These are phyloP conservation scores for Himalopsyche japonica DNA, from an alignment of 2,888 invertebrate genomes.

Conservation along the genomic window DNA sequence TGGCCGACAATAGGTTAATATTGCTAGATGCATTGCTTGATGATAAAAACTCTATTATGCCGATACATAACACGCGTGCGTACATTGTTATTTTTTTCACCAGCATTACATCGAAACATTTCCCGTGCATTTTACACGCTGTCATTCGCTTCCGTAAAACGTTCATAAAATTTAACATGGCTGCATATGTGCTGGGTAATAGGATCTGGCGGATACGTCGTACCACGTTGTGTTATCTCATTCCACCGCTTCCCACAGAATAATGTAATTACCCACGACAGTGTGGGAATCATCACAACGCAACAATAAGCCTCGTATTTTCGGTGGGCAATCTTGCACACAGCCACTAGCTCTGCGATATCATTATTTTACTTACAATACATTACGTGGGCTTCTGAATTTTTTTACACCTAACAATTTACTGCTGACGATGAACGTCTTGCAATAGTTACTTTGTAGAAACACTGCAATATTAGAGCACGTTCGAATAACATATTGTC, in stretches of 20 bases:
- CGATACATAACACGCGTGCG: too few relatives aligned
- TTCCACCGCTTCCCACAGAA: constrained; percentile 24
- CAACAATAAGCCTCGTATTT: not conserved
- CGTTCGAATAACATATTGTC: too few relatives aligned
- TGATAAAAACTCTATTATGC: too few relatives aligned
- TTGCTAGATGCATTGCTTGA: too few relatives aligned
- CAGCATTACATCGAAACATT: too few relatives aligned
- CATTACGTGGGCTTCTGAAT: not conserved
- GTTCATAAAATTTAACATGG: not conserved
- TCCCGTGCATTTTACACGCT: not conserved
- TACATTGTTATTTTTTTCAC: too few relatives aligned
- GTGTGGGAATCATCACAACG: constrained; percentile 29
- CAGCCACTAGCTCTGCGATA: not conserved
- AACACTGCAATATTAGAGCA: too few relatives aligned
- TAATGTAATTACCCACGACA: not conserved
- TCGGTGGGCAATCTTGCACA: constrained; percentile 10
- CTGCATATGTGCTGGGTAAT: not conserved
- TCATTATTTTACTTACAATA: not conserved
- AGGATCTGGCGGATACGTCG: not conserved
- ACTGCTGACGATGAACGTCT: too few relatives aligned
- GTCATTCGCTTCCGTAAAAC: not conserved
- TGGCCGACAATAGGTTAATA: too few relatives aligned
- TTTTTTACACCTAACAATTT: not conserved
- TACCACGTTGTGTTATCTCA: constrained; percentile 18
- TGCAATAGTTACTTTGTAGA: too few relatives aligned